phyloP scores from a whole-genome alignment of 2,888 invertebrate genomes.

The Apamea sordens region DNA sequence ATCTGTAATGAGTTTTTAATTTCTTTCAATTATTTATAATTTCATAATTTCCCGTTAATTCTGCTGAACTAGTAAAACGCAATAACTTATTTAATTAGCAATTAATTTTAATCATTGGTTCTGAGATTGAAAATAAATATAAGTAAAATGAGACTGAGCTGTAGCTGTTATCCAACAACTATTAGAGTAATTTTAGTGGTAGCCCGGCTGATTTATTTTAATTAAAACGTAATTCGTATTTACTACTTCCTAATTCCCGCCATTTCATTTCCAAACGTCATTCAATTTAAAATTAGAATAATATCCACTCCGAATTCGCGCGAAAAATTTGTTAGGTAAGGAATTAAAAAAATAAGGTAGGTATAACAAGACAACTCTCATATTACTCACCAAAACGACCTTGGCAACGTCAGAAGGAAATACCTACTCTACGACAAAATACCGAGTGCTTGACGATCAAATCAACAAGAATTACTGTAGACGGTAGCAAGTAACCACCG shows the following conservation, averaged over 20 bases:
- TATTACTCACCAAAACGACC: constrained; percentile 55
- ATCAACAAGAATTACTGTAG: constrained; percentile 67
- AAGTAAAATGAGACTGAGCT: neutral
- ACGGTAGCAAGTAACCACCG: constrained; percentile 68
- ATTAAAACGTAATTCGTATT: neutral
- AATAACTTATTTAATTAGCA: neutral
- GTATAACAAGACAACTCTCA: constrained; percentile 34
- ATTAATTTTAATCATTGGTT: neutral
- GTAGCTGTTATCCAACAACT: neutral
- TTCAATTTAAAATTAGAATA: neutral
- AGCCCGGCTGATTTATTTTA: neutral
- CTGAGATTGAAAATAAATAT: constrained; percentile 8
- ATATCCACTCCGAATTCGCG: neutral
- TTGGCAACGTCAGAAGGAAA: constrained; percentile 56
- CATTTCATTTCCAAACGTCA: neutral
- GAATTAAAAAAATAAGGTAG: neutral
- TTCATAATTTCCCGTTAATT: constrained; percentile 4
- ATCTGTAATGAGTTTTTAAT: neutral
- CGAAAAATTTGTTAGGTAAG: neutral
- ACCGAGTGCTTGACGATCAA: constrained; percentile 53
- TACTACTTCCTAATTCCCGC: no score
- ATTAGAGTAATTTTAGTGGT: neutral
- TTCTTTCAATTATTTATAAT: constrained; percentile 18
- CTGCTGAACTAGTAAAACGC: constrained; percentile 3
- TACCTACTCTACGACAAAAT: constrained; percentile 43